phyloP scores from a whole-genome alignment of 2,797 vertebrate genomes.

The Lacerta viridis region DNA sequence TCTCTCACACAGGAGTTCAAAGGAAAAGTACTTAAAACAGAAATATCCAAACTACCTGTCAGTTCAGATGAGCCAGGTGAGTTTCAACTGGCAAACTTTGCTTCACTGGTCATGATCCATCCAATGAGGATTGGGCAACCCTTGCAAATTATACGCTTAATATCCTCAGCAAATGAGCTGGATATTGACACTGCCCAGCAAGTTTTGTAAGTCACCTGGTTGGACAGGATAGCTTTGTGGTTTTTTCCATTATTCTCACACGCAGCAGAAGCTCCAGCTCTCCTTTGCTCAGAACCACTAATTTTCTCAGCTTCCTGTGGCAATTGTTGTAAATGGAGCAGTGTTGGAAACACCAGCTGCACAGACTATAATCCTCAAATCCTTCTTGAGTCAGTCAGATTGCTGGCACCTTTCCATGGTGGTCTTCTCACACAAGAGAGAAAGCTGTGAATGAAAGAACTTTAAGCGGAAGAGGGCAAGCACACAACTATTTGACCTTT shows the following conservation, averaged over 20 bases:
- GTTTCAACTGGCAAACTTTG: neutral
- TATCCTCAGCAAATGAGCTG: neutral
- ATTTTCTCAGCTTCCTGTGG: neutral
- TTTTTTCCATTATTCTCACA: slow-evolving; percentile 4
- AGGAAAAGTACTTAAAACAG: neutral
- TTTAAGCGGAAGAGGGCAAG: neutral
- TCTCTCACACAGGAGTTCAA: neutral
- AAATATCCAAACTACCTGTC: neutral
- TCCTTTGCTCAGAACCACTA: neutral
- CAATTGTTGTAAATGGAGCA: neutral
- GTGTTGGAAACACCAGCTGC: neutral
- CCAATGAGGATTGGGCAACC: neutral
- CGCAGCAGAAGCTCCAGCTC: neutral
- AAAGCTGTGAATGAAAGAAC: neutral
- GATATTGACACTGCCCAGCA: neutral
- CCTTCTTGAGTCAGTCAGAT: neutral
- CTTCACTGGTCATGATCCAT: fast-evolving
- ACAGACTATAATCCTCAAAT: neutral
- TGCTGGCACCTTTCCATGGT: neutral
- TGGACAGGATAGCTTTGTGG: neutral
- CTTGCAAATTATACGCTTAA: neutral
- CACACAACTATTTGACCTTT: neutral
- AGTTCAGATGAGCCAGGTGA: neutral
- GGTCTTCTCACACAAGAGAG: neutral
- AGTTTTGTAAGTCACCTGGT: neutral